Conservation (phyloP, 2,113 vertebrate species). For the Perca flavescens region DNA sequence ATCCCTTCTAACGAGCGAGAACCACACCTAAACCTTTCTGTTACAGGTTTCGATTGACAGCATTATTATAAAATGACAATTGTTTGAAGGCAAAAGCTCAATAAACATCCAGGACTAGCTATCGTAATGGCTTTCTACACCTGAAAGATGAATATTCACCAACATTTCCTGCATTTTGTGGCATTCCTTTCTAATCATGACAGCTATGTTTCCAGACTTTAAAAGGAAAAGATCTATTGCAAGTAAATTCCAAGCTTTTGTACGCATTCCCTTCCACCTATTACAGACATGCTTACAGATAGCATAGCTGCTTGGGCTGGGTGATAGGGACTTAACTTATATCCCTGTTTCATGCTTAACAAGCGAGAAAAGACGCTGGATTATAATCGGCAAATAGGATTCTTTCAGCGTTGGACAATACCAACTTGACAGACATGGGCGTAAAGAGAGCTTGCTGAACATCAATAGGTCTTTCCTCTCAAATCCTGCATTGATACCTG, state of each 20-base stretch:
- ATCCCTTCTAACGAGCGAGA: not conserved
- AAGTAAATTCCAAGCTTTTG: not conserved
- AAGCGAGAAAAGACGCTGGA: constrained; percentile 39
- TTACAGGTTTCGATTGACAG: not conserved
- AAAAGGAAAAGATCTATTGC: not conserved
- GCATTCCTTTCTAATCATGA: not conserved
- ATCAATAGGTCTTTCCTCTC: constrained; percentile 33
- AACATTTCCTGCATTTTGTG: not conserved
- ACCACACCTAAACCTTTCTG: not conserved
- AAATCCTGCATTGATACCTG: constrained; percentile 32
- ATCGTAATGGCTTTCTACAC: not conserved
- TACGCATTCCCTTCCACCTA: not conserved
- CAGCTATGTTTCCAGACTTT: not conserved
- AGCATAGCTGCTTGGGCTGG: not conserved
- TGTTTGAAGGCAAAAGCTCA: not conserved
- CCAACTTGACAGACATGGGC: constrained; percentile 29
- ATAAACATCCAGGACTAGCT: not conserved
- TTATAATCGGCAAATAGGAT: constrained; percentile 53
- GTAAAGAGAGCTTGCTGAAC: constrained; percentile 42
- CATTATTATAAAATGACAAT: not conserved
- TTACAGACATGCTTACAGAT: not conserved
- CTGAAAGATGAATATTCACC: not conserved
- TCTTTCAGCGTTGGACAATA: constrained; percentile 44
- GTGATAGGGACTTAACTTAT: constrained; percentile 43
- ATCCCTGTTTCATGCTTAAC: constrained; percentile 43